These are phyloP conservation scores for Babylonia areolata DNA, from an alignment of 1,140 invertebrate species.

Conservation along the genomic window DNA sequence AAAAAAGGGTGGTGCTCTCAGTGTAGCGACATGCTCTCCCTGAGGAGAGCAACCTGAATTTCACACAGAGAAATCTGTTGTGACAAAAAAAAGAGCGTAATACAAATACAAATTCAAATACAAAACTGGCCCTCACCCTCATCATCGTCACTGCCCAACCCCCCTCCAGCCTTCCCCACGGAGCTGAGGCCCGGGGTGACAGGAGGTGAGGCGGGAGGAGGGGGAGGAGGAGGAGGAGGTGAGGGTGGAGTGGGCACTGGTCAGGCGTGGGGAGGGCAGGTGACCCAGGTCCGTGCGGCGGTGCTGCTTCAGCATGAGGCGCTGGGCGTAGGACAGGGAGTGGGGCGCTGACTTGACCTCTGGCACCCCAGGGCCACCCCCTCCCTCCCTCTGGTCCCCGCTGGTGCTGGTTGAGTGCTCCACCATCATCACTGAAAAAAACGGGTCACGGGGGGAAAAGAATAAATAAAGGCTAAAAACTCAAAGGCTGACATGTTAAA, in stretches of 20 bases:
- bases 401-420: constrained; percentile 62
- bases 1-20: too few species aligned
- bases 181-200: not conserved
- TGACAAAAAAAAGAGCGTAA: not conserved
- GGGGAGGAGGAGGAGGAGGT: not conserved
- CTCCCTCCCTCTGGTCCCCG: constrained; percentile 41
- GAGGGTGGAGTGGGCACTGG: not conserved
- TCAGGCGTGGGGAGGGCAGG: constrained; percentile 51
- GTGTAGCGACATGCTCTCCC: too few species aligned
- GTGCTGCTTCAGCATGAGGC: constrained; percentile 72
- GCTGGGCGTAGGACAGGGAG: constrained; percentile 70
- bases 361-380: constrained; percentile 32
- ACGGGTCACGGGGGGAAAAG: not conserved
- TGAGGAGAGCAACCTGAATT: too few species aligned
- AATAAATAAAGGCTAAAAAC: not conserved
- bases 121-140: not conserved
- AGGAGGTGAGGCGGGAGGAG: not conserved
- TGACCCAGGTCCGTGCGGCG: constrained; percentile 66
- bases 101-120: not conserved
- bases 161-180: not conserved
- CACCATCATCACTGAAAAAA: constrained; percentile 48
- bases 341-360: constrained; percentile 65
- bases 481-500: too few species aligned
- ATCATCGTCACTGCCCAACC: not conserved
- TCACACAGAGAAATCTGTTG: not conserved